Base-by-base conservation (phyloP, 2,888 invertebrate species). In the Coecobrya sp. region DNA sequence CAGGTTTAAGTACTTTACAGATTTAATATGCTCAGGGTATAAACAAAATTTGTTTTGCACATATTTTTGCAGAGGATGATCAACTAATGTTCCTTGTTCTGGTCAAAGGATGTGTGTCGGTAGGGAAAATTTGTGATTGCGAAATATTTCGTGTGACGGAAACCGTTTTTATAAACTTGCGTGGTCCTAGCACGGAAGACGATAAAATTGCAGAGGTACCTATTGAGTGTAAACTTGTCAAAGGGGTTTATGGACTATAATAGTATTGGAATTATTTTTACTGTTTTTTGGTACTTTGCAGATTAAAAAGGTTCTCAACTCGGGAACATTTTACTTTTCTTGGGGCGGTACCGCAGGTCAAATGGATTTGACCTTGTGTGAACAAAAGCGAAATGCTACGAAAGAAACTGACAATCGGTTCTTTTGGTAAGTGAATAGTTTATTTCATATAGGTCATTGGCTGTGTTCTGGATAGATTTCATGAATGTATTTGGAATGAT, bases 241-340 rank as follows among this genome's bases (percentile, higher is more conserved):
- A n/a, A n/a, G n/a, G n/a, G n/a, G n/a, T n/a, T n/a, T n/a, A n/a
- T n/a, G n/a, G n/a, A n/a, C n/a, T n/a, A n/a, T n/a, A n/a, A n/a
- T n/a, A n/a, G n/a, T n/a, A n/a, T n/a, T n/a, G n/a, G n/a, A n/a
- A n/a, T n/a, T n/a, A n/a, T n/a, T n/a, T n/a, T n/a, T n/a, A n/a
- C n/a, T n/a, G n/a, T n/a, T n/a, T n/a, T n/a, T n/a, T n/a, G n/a
- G n/a, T n/a, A n/a, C n/a, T n/a, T 90, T 93, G 10, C 62, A 95
- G 94, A 94, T 95, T 4, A 97, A 98, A 94, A 99, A 99, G 96
- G 96, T 99, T 87, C 96, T 99, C 3, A 99, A 99, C 95, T 99
- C 99, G n/a, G 99, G 99, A 13, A 99, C 99, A 55, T 99, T 99
- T 96, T 99, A 99, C 96, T 99, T 99, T 96, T 98, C 99, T 0